Base-by-base conservation (phyloP, 2,888 invertebrate species). In the Brenthis hecate region DNA sequence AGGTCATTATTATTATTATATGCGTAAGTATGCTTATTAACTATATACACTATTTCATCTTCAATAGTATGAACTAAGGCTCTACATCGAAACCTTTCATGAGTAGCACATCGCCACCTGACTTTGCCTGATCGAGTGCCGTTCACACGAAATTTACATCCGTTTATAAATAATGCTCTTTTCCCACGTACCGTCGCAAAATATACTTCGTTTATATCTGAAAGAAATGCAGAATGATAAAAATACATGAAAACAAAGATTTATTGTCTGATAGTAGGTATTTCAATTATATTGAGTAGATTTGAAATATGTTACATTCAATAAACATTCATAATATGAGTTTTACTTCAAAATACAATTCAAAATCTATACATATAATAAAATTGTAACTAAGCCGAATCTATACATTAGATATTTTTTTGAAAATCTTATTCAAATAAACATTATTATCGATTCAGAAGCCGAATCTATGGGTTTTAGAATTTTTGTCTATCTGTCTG, bases 31-130 rank as follows among this genome's bases (percentile, higher is more conserved):
- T 87, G 87, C 0, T 69, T 58, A 56, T 83, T 72, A 16, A 73
- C 73, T 48, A 78, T 79, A 58, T 83, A 82, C 0, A 85, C 80
- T 0, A 85, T 74, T 53, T 74, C 57, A 14, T 77, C 70, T 0
- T 78, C 75, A 2, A 84, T 65, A 0, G 86, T 86, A 67, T 86
- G 85, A 0, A 86, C 78, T 58, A 79, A 72, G 0, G 87, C 85
- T 61, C 75, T 80, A 69, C 85, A 85, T 0, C 80, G 71, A 32
- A 67, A 80, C 13, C 72, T 74, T 67, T 81, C 80, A 70, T 85
- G 85, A 1, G 80, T 75, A 1, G 86, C 77, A 54, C 85, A 87
- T 13, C 82, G 74, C 85, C 86, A 87, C 48, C 84, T 76, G 4
- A 77, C 74, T 70, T 85, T 85, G 6, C 48, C 69, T 0, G 76